Evolutionary conservation across 2,113 vertebrate genomes (phyloP).

Genomic region (Festucalex cinctus): DNA sequence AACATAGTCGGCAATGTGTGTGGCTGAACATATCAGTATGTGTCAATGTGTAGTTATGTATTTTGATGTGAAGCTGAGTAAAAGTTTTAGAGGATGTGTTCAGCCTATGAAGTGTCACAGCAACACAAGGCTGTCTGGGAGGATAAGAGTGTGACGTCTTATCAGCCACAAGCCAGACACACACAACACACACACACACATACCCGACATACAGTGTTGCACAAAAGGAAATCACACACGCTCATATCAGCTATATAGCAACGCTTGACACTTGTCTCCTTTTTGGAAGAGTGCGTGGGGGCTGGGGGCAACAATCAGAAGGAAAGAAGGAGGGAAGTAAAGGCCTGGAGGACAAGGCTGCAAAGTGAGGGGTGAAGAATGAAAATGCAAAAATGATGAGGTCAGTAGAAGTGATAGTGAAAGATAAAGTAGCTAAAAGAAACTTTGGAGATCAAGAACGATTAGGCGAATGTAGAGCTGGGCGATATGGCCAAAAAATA

Average conservation of each 20-base stretch:
- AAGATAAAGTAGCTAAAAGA: neutral
- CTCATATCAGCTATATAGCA: conserved; percentile 40
- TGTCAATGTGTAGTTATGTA: neutral
- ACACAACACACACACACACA: conserved; percentile 18
- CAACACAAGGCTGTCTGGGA: conserved; percentile 43
- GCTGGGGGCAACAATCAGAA: neutral
- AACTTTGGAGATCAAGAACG: conserved; percentile 8
- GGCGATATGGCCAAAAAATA: too few relatives aligned
- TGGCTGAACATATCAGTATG: neutral
- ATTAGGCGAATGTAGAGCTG: too few relatives aligned
- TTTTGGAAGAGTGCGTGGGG: neutral
- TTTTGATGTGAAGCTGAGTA: conserved; percentile 1
- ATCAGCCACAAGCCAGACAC: conserved; percentile 52
- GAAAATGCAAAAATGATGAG: conserved; percentile 15
- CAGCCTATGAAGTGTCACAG: conserved; percentile 35
- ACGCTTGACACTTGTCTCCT: conserved; percentile 23
- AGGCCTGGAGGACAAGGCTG: neutral
- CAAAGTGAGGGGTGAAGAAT: conserved; percentile 6
- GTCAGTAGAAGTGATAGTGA: conserved; percentile 6
- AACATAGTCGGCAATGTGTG: conserved; percentile 4
- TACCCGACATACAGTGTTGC: neutral
- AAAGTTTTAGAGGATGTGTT: neutral
- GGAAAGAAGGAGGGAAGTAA: neutral
- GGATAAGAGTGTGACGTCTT: conserved; percentile 55
- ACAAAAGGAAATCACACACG: conserved; percentile 30